Conservation (phyloP, 2,113 vertebrate genomes). For the Lepidothrix coronata region DNA sequence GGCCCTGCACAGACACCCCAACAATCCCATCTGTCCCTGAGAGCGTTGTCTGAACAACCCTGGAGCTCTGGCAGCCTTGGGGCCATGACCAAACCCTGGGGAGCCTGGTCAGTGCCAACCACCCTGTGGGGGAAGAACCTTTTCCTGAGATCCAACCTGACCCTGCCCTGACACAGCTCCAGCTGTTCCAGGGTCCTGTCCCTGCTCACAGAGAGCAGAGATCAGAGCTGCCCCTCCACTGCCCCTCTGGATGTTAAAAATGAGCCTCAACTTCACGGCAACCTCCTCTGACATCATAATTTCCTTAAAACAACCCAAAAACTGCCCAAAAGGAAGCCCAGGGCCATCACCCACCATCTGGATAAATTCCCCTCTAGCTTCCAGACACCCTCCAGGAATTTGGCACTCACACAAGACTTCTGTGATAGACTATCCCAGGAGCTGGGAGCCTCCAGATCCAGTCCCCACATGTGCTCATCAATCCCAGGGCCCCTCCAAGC, state of each 20-base stretch:
- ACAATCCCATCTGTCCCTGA: not conserved
- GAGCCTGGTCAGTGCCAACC: not conserved
- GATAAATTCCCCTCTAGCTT: too few relatives aligned
- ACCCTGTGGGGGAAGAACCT: not conserved
- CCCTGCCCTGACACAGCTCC: not conserved
- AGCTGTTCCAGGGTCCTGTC: not conserved
- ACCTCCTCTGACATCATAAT: not conserved
- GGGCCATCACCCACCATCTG: too few relatives aligned
- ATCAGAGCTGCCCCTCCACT: too few relatives aligned
- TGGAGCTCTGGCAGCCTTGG: not conserved
- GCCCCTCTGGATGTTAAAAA: not conserved
- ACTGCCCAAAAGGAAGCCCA: rapidly evolving
- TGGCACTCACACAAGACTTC: not conserved
- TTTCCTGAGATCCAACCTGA: not conserved
- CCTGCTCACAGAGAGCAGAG: not conserved
- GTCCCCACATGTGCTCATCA: rapidly evolving
- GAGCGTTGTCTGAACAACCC: rapidly evolving
- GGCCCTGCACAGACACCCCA: not conserved
- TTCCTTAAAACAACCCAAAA: not conserved
- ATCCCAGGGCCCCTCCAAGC: not conserved
- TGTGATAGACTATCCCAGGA: rapidly evolving
- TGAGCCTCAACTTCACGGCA: not conserved
- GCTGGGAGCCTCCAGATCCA: not conserved
- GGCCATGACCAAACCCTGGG: not conserved
- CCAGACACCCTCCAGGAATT: not conserved